phyloP scores from a whole-genome alignment of 2,888 invertebrate species.

The Nysson spinosus region DNA sequence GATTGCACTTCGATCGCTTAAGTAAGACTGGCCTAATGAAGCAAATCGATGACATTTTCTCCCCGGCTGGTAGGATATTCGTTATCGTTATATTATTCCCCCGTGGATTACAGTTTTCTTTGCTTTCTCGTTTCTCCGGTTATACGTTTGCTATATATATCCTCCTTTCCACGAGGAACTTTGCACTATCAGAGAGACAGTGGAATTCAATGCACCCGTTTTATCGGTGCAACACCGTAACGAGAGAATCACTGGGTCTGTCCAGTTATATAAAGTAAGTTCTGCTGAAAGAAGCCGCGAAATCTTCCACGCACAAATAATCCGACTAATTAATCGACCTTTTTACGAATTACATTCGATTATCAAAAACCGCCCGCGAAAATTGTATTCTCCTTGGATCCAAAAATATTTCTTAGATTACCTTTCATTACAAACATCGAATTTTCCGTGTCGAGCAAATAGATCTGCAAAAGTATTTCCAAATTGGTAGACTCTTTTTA shows the following conservation, averaged over 20 bases:
- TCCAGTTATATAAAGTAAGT: background rate
- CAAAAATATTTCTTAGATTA: too few relatives aligned
- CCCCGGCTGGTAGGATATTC: slow-evolving; percentile 28
- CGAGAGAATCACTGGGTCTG: slow-evolving; percentile 1
- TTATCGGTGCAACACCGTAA: slow-evolving; percentile 10
- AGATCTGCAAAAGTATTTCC: too few relatives aligned
- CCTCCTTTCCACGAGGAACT: slow-evolving; percentile 26
- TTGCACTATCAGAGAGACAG: slow-evolving; percentile 16
- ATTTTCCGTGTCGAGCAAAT: too few relatives aligned
- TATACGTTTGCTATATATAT: slow-evolving; percentile 3
- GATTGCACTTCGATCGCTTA: too few relatives aligned
- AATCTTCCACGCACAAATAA: background rate
- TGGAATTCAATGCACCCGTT: slow-evolving; percentile 29
- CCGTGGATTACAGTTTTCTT: slow-evolving; percentile 21
- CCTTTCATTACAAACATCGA: too few relatives aligned
- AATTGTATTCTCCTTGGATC: too few relatives aligned
- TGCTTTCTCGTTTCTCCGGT: background rate
- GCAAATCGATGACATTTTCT: slow-evolving; percentile 14
- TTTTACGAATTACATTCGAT: background rate
- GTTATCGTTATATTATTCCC: slow-evolving; percentile 28
- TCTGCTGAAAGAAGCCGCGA: background rate
- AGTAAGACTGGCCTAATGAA: slow-evolving; percentile 26
- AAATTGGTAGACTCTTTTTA: too few relatives aligned
- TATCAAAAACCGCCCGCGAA: too few relatives aligned
- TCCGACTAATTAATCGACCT: background rate